A percentile compares a stretch with the other conserved stretches of the same genome.
Conservation (phyloP, 2,113 vertebrate species). For the Aplodontia rufa region DNA sequence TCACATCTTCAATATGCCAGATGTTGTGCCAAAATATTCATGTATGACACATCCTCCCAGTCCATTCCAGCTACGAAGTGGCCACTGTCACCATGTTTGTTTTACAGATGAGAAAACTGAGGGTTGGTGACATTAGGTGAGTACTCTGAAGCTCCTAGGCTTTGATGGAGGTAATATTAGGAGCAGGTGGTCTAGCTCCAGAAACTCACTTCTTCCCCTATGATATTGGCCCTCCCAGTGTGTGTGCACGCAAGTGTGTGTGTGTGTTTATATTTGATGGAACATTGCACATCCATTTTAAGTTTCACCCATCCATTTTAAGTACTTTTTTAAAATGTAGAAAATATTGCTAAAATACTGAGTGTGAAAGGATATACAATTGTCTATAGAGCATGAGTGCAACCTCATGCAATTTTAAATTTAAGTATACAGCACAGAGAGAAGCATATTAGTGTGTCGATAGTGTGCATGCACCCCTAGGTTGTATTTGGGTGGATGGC, state of each 20-base stretch:
- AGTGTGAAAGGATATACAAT: neutral
- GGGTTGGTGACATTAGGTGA: neutral
- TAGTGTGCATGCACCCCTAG: neutral
- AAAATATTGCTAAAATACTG: neutral
- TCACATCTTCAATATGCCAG: neutral
- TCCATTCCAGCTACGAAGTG: neutral
- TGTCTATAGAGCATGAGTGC: neutral
- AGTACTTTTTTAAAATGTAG: neutral
- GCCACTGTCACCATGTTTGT: neutral
- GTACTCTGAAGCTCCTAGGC: neutral
- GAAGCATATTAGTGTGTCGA: neutral
- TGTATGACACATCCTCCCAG: accelerated
- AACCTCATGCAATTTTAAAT: neutral
- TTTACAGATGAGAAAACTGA: neutral
- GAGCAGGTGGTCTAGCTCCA: neutral
- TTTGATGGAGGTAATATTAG: neutral
- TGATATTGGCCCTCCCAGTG: neutral
- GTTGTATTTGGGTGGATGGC: neutral
- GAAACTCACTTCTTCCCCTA: neutral
- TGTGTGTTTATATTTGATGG: neutral
- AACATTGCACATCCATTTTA: neutral
- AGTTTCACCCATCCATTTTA: neutral
- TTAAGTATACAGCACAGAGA: neutral
- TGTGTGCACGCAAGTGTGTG: neutral
- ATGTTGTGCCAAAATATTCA: neutral